phyloP scores from a whole-genome alignment of 2,888 invertebrate species.

The Pseudococcus longispinus region DNA sequence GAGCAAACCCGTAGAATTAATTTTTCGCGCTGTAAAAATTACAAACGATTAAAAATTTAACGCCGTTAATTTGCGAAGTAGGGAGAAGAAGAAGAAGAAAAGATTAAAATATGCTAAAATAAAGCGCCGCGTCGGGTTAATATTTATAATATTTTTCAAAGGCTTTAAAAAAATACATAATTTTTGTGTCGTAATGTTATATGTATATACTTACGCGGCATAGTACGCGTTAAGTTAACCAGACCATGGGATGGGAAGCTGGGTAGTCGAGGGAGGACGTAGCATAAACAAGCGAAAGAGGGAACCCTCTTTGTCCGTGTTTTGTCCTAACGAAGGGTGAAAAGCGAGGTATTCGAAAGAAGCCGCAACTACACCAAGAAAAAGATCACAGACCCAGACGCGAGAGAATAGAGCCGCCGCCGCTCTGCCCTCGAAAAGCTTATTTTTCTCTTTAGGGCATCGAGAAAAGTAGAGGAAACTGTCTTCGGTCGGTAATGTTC shows the following conservation, averaged over 20 bases:
- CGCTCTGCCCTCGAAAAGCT: neutral
- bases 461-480: neutral
- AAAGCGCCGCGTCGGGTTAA: conserved; percentile 2
- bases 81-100: neutral
- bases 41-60: conserved; percentile 40
- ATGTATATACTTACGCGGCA: neutral
- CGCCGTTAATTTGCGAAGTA: conserved; percentile 18
- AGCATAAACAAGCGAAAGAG: too few relatives aligned
- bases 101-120: conserved; percentile 29
- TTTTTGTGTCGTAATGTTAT: neutral
- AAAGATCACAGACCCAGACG: neutral
- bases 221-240: neutral
- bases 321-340: neutral
- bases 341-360: neutral
- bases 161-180: conserved; percentile 22
- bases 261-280: too few relatives aligned
- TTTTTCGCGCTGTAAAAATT: conserved; percentile 24
- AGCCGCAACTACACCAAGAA: neutral
- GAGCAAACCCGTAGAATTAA: neutral
- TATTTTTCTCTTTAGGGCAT: neutral
- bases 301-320: neutral
- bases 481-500: neutral
- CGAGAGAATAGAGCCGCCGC: neutral
- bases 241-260: neutral
- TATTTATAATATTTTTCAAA: conserved; percentile 8